A percentile compares a stretch with the other conserved stretches of the same genome.
phyloP scores from a whole-genome alignment of 1,140 invertebrate genomes.

The Helicoverpa zea region DNA sequence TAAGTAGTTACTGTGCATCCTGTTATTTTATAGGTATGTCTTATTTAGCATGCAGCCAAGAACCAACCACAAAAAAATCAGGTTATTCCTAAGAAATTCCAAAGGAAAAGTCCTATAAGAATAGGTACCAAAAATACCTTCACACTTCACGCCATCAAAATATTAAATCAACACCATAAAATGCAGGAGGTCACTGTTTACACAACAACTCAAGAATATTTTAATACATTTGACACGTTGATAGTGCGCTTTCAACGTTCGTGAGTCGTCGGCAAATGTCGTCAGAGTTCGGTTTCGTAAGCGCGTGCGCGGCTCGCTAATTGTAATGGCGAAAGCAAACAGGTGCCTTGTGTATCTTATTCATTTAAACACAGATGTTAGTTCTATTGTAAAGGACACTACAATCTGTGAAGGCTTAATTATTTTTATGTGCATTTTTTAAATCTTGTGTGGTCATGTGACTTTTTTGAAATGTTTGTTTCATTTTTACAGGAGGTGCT shows the following conservation, averaged over 20 bases:
- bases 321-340: slow-evolving; percentile 53
- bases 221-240: slow-evolving; percentile 35
- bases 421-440: slow-evolving; percentile 16
- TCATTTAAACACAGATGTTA: slow-evolving; percentile 33
- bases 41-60: too few species aligned
- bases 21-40: too few species aligned
- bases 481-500: neutral
- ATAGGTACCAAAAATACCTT: neutral
- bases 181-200: slow-evolving; percentile 16
- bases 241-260: slow-evolving; percentile 37
- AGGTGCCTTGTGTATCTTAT: slow-evolving; percentile 48
- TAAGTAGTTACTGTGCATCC: too few species aligned
- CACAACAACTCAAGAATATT: slow-evolving; percentile 33
- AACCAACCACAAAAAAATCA: too few species aligned
- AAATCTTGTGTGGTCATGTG: neutral
- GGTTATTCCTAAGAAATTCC: too few species aligned
- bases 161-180: slow-evolving; percentile 1
- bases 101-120: neutral
- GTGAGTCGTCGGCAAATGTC: slow-evolving; percentile 38
- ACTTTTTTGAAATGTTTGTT: too few species aligned
- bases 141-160: neutral
- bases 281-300: slow-evolving; percentile 48
- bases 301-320: slow-evolving; percentile 45
- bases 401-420: neutral
- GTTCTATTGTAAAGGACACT: neutral